These are phyloP conservation scores for Ceratothoa steindachneri DNA, from an alignment of 2,888 invertebrate species.

Conservation along the genomic window DNA sequence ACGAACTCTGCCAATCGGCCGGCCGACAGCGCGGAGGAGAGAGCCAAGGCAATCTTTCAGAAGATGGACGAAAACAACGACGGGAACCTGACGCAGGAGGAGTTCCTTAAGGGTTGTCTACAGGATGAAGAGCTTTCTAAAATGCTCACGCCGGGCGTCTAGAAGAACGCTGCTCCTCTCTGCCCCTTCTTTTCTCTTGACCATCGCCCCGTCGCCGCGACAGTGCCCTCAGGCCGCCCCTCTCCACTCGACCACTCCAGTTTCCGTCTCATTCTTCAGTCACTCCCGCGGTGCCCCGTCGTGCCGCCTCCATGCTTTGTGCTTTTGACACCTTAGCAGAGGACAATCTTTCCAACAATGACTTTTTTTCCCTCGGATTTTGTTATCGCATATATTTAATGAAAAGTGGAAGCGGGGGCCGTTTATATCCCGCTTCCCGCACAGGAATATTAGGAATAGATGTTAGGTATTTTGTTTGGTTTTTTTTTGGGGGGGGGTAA, in stretches of 20 bases:
- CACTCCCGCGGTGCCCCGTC: not conserved
- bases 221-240: not conserved
- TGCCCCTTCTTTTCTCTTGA: not conserved
- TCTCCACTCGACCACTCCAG: not conserved
- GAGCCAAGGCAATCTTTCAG: constrained; percentile 97
- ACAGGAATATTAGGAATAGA: too few relatives aligned
- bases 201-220: not conserved
- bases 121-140: constrained; percentile 93
- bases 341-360: not conserved
- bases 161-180: constrained; percentile 16
- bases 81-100: constrained; percentile 94
- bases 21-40: constrained; percentile 94
- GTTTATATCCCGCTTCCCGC: too few relatives aligned
- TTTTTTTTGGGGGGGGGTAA: too few relatives aligned
- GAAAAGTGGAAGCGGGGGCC: too few relatives aligned
- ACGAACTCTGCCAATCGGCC: constrained; percentile 75
- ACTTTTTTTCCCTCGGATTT: too few relatives aligned
- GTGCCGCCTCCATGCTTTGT: not conserved
- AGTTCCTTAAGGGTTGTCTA: constrained; percentile 95
- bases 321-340: constrained; percentile 2
- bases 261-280: not conserved
- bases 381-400: too few relatives aligned
- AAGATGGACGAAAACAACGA: constrained; percentile 99
- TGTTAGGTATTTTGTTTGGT: too few relatives aligned
- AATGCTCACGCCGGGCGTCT: constrained; percentile 72